Evolutionary conservation across 2,888 invertebrate genomes (phyloP).

Genomic region (Drosophila melanosoma): DNA sequence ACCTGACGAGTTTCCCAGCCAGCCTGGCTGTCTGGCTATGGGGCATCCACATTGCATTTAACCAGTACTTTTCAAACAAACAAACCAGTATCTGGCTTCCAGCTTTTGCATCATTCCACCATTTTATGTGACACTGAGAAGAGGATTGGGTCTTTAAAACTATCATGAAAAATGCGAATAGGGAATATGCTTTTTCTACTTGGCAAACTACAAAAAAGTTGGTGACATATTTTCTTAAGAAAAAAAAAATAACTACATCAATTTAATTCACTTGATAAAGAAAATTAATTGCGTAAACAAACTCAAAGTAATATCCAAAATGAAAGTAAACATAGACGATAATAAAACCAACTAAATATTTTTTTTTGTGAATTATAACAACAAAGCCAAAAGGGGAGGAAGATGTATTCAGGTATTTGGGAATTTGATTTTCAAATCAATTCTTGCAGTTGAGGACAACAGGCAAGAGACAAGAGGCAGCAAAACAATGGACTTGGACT

Average conservation of each 20-base stretch:
- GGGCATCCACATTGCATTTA: constrained; percentile 45
- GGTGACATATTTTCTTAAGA: not conserved
- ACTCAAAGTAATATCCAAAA: not conserved
- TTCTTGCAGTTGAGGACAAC: constrained; percentile 3
- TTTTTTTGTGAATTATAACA: not conserved
- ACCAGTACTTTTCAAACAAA: constrained; percentile 31
- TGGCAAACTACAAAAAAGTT: not conserved
- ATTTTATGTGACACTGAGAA: constrained; percentile 20
- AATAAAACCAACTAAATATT: not conserved
- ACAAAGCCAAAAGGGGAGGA: not conserved
- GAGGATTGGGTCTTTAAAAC: not conserved
- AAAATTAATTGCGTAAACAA: not conserved
- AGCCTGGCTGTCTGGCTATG: constrained; percentile 14
- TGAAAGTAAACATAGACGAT: not conserved
- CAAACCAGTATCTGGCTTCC: constrained; percentile 15
- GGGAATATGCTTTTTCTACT: constrained; percentile 1
- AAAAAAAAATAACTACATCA: not conserved
- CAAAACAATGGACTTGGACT: not conserved
- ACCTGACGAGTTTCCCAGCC: constrained; percentile 54
- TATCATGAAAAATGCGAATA: constrained; percentile 9
- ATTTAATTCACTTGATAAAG: no score
- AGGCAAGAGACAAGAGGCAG: constrained; percentile 1
- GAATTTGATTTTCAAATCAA: constrained; percentile 64
- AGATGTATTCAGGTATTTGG: constrained; percentile 42
- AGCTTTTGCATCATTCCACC: constrained; percentile 19